Base-by-base conservation (phyloP, 2,113 vertebrate genomes). In the human region DNA sequence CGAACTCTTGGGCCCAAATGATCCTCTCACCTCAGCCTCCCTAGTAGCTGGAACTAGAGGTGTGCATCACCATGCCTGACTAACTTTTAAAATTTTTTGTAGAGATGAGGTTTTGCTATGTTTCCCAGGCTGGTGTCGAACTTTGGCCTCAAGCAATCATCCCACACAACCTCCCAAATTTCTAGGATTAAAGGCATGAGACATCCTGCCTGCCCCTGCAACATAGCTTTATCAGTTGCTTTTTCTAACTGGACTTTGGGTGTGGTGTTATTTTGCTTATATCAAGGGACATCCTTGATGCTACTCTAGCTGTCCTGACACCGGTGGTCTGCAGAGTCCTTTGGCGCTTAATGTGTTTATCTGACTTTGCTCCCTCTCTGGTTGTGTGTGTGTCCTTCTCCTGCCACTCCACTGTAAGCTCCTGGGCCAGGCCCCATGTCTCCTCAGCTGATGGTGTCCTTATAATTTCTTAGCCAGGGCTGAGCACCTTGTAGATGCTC, bases 381-480 rank as follows among this genome's bases (percentile, higher is more conserved):
- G 6, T 14, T 22, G 0, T 1, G 8, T 27, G 7, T 35, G 13
- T 17, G 9, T 27, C 3, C 8, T 32, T 68, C 9, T 23, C 35
- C 70, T n/a, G 18, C 27, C 25, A 6, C 73, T 14, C 3, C 73
- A 18, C 4, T 12, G 16, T 59, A 40, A 48, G 38, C 8, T 59
- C 80, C n/a, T 27, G 16, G 30, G 45, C 38, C 10, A 64, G 50
- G 38, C 4, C 18, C 20, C 16, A 48, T 8, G 25, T 30, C 13
- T 35, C 66, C 18, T 40, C 45, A 45, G 8, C 16, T 35, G 20
- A 6, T 38, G 8, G 50, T n/a, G 45, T 73, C 45, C 59, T 87
- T 40, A 40, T 5, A 2, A 1, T 45, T 48, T 92, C 52, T 89
- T 55, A 48, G 4, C 17, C 14, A 38, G 43, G 12, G 17, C 3